Conservation (phyloP, 37 sponge, comb jelly and placozoan species). For the Halichondria panicea region DNA sequence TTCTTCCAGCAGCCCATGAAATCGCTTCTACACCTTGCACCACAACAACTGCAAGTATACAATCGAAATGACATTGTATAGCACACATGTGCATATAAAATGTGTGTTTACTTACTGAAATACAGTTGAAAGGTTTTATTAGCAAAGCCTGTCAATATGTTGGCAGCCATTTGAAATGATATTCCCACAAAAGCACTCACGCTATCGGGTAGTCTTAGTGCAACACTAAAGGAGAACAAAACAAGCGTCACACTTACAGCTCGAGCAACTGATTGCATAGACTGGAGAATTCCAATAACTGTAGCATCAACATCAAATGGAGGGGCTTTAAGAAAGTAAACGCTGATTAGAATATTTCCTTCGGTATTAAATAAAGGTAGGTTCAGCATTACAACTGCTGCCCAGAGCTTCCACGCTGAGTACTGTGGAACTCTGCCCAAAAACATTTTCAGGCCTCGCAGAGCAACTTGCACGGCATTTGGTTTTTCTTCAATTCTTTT, state of each 20-base stretch:
- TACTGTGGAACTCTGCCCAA: too few species aligned
- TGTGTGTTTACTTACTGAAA: background rate
- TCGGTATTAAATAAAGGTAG: constrained; percentile 7
- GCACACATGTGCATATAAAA: background rate
- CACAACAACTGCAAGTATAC: constrained; percentile 22
- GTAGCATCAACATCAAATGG: constrained; percentile 27
- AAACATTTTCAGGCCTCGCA: background rate
- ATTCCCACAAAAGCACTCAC: too few species aligned
- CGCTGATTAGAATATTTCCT: constrained; percentile 19
- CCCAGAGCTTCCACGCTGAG: constrained; percentile 35
- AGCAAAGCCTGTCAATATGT: too few species aligned
- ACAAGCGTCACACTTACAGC: too few species aligned
- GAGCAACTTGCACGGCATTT: background rate
- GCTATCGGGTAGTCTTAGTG: too few species aligned
- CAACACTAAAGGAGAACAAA: too few species aligned
- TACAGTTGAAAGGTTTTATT: too few species aligned
- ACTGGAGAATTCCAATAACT: constrained; percentile 34
- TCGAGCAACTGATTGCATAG: constrained; percentile 1
- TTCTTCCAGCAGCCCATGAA: constrained; percentile 16
- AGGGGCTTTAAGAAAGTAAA: constrained; percentile 29
- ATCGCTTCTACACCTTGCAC: constrained; percentile 15
- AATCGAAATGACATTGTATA: background rate
- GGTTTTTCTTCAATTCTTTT: constrained; percentile 8
- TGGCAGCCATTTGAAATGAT: too few species aligned
- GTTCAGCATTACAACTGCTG: background rate